phyloP scores from a whole-genome alignment of 2,888 invertebrate species.

The Nysson spinosus region DNA sequence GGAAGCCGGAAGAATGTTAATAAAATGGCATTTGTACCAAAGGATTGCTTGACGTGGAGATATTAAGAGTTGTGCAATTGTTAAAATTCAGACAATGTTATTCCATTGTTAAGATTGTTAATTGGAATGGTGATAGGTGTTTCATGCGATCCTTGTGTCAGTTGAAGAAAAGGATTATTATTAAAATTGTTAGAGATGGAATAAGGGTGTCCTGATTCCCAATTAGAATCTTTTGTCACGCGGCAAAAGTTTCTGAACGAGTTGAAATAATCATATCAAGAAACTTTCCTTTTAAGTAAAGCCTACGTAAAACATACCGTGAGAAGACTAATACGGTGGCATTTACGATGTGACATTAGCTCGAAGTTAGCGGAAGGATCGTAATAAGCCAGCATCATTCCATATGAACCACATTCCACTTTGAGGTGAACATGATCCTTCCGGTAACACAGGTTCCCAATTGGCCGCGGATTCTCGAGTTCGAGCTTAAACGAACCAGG shows the following conservation, averaged over 20 bases:
- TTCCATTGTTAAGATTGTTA: too few relatives aligned
- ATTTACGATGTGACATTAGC: conserved; percentile 49
- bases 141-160: too few relatives aligned
- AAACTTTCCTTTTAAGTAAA: conserved; percentile 51
- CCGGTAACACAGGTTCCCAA: conserved; percentile 45
- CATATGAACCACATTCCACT: neutral
- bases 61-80: too few relatives aligned
- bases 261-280: neutral
- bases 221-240: too few relatives aligned
- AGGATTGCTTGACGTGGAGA: too few relatives aligned
- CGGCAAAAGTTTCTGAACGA: neutral
- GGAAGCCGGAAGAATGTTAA: neutral
- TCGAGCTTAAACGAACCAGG: conserved; percentile 15
- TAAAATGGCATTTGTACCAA: too few relatives aligned
- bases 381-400: conserved; percentile 26
- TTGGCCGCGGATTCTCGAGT: conserved; percentile 43
- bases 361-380: conserved; percentile 48
- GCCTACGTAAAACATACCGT: conserved; percentile 28
- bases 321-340: conserved; percentile 39
- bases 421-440: conserved; percentile 29
- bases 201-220: too few relatives aligned
- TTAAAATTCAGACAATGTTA: too few relatives aligned
- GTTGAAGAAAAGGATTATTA: too few relatives aligned
- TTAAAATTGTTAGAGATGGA: too few relatives aligned
- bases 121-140: too few relatives aligned